Base-by-base conservation (phyloP, 2,113 vertebrate species). In the Hemicordylus capensis region DNA sequence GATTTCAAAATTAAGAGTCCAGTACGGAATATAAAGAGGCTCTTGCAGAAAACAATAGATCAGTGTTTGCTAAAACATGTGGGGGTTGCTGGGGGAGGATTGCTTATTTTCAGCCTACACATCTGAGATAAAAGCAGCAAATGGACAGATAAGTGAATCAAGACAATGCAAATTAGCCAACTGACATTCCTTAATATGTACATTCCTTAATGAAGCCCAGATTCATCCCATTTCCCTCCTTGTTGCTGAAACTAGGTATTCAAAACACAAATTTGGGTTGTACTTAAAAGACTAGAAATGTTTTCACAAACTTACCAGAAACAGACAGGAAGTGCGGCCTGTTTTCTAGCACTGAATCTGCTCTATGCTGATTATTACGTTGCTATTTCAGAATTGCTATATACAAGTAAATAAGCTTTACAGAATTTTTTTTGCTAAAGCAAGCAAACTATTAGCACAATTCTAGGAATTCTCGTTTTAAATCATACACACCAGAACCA, bases 41-140 rank as follows among this genome's bases (percentile, higher is more conserved):
- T 9, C 2, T 0, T 58, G 1, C 0, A 1, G 31, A 1, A 26
- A 8, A 2, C 6, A 3, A 2, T 1, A n/a, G 69, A 37, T 1
- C 14, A 0, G 44, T 28, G 37, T 0, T 1, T 26, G 63, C 37
- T 61, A 24, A 3, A 2, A 0, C 1, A 1, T 1, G 17, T 81
- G 12, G 37, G 6, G 73, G 2, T 0, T 31, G n/a, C 15, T 26
- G 15, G 0, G 0, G 2, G 17, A 51, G 19, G 20, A 4, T 11
- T 1, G 1, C 59, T 63, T 39, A 6, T 17, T 58, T 61, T 1
- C 2, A 80, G 37, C 42, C 24, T 61, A 42, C 39, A 73, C 39
- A 9, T 22, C 4, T 20, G 20, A 39, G 31, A 15, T 19, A 28
- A 42, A 39, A 54, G 11, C 11, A 82, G 28, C 19, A 2, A 56